Percentiles rank a stretch among this genome's conserved stretches.
These are phyloP conservation scores for Petrolisthes cinctipes DNA, from an alignment of 2,888 invertebrate genomes.

Conservation along the genomic window DNA sequence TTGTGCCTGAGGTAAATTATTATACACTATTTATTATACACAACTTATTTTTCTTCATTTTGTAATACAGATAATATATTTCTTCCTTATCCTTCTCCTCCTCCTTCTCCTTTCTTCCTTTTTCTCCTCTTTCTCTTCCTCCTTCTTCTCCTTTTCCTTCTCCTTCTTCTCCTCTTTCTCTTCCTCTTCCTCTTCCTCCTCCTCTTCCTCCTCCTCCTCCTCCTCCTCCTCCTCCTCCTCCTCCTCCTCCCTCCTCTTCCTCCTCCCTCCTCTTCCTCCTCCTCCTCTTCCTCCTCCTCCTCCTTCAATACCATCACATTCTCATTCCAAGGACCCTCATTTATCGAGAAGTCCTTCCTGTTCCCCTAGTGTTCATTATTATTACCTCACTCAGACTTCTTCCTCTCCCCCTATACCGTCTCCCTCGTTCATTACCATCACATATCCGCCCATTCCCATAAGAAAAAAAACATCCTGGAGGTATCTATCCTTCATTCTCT, in stretches of 20 bases:
- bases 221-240: background rate
- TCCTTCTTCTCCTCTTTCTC: background rate
- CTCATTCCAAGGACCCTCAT: background rate
- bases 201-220: background rate
- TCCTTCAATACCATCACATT: background rate
- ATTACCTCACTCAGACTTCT: background rate
- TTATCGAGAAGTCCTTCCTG: background rate
- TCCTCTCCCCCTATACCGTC: background rate
- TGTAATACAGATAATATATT: too few species aligned
- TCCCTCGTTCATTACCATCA: too few species aligned
- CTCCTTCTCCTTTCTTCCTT: background rate
- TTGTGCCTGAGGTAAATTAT: too few species aligned
- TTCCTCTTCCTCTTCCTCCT: background rate
- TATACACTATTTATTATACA: too few species aligned
- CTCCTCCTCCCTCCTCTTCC: background rate
- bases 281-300: background rate
- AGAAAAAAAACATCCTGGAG: too few species aligned
- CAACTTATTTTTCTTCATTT: too few species aligned
- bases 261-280: background rate
- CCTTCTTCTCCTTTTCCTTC: background rate
- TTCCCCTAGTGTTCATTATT: background rate
- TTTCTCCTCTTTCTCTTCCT: background rate
- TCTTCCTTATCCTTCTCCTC: slow-evolving; percentile 14
- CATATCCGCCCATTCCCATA: too few species aligned
- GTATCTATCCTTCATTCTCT: too few species aligned